Evolutionary conservation across 2,888 invertebrate genomes (phyloP).

Genomic region (Limnephilus auricula): DNA sequence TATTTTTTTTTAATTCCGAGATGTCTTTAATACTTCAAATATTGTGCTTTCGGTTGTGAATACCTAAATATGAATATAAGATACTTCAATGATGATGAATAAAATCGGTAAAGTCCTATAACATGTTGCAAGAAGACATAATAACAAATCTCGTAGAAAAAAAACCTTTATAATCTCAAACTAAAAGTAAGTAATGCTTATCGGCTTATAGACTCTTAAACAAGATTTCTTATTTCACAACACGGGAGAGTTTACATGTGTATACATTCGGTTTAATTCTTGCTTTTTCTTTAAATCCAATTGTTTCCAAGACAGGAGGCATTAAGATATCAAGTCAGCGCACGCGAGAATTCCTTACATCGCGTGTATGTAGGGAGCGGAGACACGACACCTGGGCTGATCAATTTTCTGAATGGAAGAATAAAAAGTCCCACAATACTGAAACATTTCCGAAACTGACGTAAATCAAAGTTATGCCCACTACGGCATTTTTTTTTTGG

Average conservation of each 20-base stretch:
- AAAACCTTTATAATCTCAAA: not conserved
- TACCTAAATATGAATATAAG: not conserved
- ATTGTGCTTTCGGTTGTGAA: not conserved
- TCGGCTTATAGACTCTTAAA: not conserved
- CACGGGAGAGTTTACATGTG: slow-evolving; percentile 8
- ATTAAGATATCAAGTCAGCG: slow-evolving; percentile 27
- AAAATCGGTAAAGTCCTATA: not conserved
- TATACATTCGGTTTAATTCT: not conserved
- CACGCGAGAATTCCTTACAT: slow-evolving; percentile 23
- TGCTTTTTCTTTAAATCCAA: slow-evolving; percentile 3
- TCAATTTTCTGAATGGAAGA: not conserved
- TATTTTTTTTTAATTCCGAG: not conserved
- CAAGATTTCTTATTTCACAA: not conserved
- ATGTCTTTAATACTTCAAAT: not conserved
- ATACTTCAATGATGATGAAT: not conserved
- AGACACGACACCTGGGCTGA: not conserved
- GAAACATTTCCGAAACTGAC: not conserved
- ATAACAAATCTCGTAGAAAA: not conserved
- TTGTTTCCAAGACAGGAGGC: slow-evolving; percentile 1
- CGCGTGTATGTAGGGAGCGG: not conserved
- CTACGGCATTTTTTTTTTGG: not conserved
- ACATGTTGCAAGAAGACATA: not conserved
- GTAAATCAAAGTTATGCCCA: not conserved
- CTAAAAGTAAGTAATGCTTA: not conserved
- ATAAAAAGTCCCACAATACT: not conserved